Conservation (phyloP, 35 echinoderm and acorn worm species). For the Anneissia japonica region DNA sequence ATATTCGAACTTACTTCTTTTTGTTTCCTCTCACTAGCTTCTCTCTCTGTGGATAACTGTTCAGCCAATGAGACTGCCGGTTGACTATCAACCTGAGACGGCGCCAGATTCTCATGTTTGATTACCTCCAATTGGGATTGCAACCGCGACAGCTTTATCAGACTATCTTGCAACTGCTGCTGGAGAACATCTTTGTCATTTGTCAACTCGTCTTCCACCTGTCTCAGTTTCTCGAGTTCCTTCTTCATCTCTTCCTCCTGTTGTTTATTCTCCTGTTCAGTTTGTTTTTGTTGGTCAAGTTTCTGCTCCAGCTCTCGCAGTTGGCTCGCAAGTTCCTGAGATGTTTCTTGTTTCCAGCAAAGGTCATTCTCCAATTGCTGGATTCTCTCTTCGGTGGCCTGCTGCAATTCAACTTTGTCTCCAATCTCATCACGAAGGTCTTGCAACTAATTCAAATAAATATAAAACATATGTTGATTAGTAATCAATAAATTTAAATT, state of each 20-base stretch:
- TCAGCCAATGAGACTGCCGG: constrained; percentile 45
- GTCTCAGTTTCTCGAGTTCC: constrained; percentile 34
- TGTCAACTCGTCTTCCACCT: constrained; percentile 61
- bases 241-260: constrained; percentile 43
- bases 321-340: constrained; percentile 63
- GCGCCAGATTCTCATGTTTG: constrained; percentile 46
- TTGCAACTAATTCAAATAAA: neutral
- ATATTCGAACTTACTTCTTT: constrained; percentile 77
- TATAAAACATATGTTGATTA: too few species aligned
- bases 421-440: neutral
- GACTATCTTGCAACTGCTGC: constrained; percentile 71
- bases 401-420: constrained; percentile 32
- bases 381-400: constrained; percentile 20
- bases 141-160: constrained; percentile 72
- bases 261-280: constrained; percentile 11
- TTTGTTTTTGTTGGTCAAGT: constrained; percentile 32
- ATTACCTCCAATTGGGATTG: constrained; percentile 73
- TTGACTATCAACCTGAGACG: neutral
- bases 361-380: constrained; percentile 74
- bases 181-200: constrained; percentile 89
- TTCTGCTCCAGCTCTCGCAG: constrained; percentile 66
- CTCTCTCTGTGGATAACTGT: constrained; percentile 86
- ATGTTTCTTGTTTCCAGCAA: constrained; percentile 57
- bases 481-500: too few species aligned
- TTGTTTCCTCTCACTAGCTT: constrained; percentile 87